Conservation (phyloP, 2,888 invertebrate species). For the Prosopocoilus inquinatus region DNA sequence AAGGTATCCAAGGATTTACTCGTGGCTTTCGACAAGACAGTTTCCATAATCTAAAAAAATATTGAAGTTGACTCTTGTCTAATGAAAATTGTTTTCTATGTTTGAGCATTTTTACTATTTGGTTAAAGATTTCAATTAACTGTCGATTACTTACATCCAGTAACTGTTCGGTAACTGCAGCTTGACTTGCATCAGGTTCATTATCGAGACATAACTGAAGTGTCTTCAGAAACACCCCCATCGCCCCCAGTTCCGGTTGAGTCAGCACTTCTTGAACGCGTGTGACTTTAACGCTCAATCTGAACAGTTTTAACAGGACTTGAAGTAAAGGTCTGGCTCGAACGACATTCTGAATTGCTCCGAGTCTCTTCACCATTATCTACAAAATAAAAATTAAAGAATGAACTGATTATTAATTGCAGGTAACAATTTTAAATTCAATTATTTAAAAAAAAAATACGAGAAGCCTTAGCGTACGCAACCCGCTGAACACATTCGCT, state of each 20-base stretch:
- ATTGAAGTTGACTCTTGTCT: background rate
- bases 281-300: conserved; percentile 86
- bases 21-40: conserved; percentile 87
- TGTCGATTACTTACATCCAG: conserved; percentile 63
- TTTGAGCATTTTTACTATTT: too few species aligned
- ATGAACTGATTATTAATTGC: too few species aligned
- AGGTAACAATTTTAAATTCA: too few species aligned
- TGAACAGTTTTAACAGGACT: conserved; percentile 85
- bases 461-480: too few species aligned
- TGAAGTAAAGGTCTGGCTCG: conserved; percentile 83
- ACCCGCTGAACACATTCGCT: too few species aligned
- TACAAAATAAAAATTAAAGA: conserved; percentile 44
- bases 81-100: too few species aligned
- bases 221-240: conserved; percentile 80
- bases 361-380: conserved; percentile 81
- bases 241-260: conserved; percentile 78
- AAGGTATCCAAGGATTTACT: conserved; percentile 81
- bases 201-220: conserved; percentile 70
- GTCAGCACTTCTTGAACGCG: conserved; percentile 87
- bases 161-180: conserved; percentile 84
- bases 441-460: too few species aligned
- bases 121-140: too few species aligned
- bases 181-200: conserved; percentile 69
- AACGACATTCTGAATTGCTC: conserved; percentile 82
- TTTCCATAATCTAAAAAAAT: conserved; percentile 80